Conservation (phyloP, 2,113 vertebrate genomes). For the Diphyllodes magnificus region DNA sequence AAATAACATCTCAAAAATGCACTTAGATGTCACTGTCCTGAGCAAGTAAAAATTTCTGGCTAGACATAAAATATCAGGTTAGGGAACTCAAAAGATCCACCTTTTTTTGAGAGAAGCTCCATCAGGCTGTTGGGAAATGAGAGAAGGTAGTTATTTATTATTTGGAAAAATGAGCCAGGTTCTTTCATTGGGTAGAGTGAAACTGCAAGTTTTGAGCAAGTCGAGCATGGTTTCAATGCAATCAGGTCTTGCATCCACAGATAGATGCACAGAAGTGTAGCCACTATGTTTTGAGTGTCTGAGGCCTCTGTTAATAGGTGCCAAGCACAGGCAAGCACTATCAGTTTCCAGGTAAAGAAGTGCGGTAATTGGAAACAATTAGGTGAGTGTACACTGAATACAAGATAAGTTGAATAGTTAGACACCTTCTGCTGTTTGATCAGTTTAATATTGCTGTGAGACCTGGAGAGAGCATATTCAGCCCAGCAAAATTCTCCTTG, state of each 20-base stretch:
- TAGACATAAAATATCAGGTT: neutral
- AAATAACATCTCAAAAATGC: neutral
- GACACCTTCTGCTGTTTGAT: neutral
- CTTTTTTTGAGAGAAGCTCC: neutral
- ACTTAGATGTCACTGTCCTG: neutral
- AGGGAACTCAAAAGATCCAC: neutral
- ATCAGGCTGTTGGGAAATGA: neutral
- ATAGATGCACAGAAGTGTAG: neutral
- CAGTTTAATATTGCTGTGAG: neutral
- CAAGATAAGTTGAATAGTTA: neutral
- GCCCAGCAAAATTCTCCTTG: neutral
- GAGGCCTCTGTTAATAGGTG: neutral
- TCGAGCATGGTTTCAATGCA: neutral
- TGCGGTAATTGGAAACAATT: constrained; percentile 38
- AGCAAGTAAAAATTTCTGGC: neutral
- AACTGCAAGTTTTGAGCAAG: neutral
- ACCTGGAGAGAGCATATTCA: neutral
- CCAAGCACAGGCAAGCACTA: neutral
- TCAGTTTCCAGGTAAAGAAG: neutral
- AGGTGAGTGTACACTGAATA: neutral
- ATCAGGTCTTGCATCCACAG: neutral
- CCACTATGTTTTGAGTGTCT: neutral
- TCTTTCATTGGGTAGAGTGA: neutral
- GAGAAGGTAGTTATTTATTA: neutral
- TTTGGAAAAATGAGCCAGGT: neutral